Base-by-base conservation (phyloP, 2,888 invertebrate genomes). In the Campoletis raptor region DNA sequence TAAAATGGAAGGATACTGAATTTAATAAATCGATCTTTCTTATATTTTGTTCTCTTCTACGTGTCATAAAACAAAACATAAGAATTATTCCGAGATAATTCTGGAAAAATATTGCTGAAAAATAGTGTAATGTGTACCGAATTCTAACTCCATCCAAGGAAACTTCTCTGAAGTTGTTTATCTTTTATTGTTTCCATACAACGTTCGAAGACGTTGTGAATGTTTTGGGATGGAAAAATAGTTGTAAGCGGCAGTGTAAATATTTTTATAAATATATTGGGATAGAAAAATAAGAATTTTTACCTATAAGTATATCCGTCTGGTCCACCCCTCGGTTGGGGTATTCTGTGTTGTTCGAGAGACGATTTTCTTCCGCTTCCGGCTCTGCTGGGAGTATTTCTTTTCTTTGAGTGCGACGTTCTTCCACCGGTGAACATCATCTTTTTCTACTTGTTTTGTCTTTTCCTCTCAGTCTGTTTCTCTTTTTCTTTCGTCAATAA, bases 361-460 rank as follows among this genome's bases (percentile, higher is more conserved):
- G 90, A 90, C 8, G 90, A 79, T 90, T 92, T 93, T 88, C 91
- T 90, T n/a, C 89, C 87, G 69, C 87, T 86, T 36, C 88, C 87
- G n/a, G 83, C 54, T 8, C 94, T 93, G 87, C 93, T 93, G 21
- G 94, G 93, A 70, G 93, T 94, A 88, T 94, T 95, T 88, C 95
- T 93, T 90, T 95, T 96, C 92, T 95, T 96, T 90, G 96, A 95
- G 93, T 96, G 96, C 87, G 96, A 96, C 18, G 87, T 92, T n/a
- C 88, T 81, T 67, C 96, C 96, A 90, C 96, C 96, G 90, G 96
- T 96, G 94, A 96, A 96, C 96, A 96, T 96, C 96, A 96, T 96
- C 91, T 95, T 95, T 15, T 61, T 57, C 42, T 61, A 18, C 0
- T 52, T 5, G 15, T 57, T n/a, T 30, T 24, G 12, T 61, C 7